These are phyloP conservation scores for Ctenosaura bakeri DNA, from an alignment of 2,797 vertebrate genomes.

Conservation along the genomic window DNA sequence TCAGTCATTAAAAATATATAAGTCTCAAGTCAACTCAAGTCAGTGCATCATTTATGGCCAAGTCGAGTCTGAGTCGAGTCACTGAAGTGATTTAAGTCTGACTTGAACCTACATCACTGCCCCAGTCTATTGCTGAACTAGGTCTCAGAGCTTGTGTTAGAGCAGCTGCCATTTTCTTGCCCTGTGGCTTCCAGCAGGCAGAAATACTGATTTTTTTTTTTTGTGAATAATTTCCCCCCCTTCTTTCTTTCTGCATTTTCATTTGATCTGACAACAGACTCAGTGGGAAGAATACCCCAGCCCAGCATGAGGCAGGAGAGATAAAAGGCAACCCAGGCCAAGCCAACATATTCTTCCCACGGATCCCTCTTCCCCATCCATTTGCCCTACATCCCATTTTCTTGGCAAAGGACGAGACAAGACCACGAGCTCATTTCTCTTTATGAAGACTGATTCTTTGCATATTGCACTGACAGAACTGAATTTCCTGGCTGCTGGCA, in stretches of 20 bases:
- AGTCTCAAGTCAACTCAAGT: too few species aligned
- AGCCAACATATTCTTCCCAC: slow-evolving; percentile 69
- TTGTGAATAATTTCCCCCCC: too few species aligned
- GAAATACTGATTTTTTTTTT: too few species aligned
- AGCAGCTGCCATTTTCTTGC: too few species aligned
- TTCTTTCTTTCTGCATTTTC: slow-evolving; percentile 2
- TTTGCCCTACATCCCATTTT: slow-evolving; percentile 47
- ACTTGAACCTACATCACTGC: too few species aligned
- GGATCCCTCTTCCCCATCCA: slow-evolving; percentile 24
- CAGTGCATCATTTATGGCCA: too few species aligned
- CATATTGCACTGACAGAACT: slow-evolving; percentile 55
- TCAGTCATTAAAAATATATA: too few species aligned
- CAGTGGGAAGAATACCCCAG: slow-evolving; percentile 64
- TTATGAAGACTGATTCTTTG: slow-evolving; percentile 72
- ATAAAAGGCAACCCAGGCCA: slow-evolving; percentile 69
- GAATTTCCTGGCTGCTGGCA: slow-evolving; percentile 71
- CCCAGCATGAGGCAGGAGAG: slow-evolving; percentile 58
- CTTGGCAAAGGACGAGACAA: slow-evolving; percentile 73
- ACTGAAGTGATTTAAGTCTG: too few species aligned
- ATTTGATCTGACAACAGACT: slow-evolving; percentile 71
- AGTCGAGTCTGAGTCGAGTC: too few species aligned
- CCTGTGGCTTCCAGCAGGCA: too few species aligned
- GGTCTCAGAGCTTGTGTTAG: not conserved
- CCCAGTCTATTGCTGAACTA: not conserved
- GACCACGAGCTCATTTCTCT: slow-evolving; percentile 57